Evolutionary conservation across 2,888 invertebrate genomes (phyloP).

Genomic region (Leucophora obtusa): DNA sequence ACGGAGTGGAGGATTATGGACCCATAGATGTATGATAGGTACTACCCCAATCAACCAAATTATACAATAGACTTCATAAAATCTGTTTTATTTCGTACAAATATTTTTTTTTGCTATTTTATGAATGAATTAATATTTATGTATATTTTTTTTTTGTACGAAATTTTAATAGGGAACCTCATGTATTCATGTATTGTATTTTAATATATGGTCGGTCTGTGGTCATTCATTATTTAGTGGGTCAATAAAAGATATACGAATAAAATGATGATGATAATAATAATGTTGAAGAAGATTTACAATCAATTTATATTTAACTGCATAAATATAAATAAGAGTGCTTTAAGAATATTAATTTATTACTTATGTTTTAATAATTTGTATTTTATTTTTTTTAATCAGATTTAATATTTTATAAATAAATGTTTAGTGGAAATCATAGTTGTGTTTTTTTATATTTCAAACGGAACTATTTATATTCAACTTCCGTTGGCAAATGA

Average conservation of each 20-base stretch:
- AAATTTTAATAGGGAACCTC: neutral
- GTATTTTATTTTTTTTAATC: constrained; percentile 5
- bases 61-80: neutral
- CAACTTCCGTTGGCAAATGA: constrained; percentile 53
- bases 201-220: neutral
- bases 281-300: constrained; percentile 4
- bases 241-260: constrained; percentile 32
- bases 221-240: constrained; percentile 23
- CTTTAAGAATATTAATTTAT: constrained; percentile 30
- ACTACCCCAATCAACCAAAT: neutral
- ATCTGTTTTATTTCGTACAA: neutral
- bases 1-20: neutral
- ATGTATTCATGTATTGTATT: neutral
- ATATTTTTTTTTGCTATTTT: neutral
- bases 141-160: neutral
- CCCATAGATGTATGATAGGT: neutral
- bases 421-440: constrained; percentile 18
- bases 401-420: neutral
- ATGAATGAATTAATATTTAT: constrained; percentile 9
- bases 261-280: constrained; percentile 4
- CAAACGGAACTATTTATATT: constrained; percentile 46
- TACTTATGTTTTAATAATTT: constrained; percentile 9
- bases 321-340: neutral
- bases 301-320: constrained; percentile 8
- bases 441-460: constrained; percentile 9